These are phyloP conservation scores for Xestia rhomboidea DNA, from an alignment of 2,888 invertebrate genomes.

Conservation along the genomic window DNA sequence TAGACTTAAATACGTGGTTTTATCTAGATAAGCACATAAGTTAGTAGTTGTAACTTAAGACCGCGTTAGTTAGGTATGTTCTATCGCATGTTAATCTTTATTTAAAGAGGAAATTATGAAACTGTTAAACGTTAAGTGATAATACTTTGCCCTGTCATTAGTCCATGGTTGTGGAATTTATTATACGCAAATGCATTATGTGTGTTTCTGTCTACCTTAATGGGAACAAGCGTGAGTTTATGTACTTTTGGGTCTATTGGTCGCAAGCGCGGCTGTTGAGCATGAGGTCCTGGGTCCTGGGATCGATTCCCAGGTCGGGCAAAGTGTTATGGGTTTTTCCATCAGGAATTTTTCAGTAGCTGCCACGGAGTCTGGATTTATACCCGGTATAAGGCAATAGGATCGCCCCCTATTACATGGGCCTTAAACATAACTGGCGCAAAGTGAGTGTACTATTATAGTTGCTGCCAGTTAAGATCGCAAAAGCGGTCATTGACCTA, in stretches of 20 bases:
- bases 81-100: conserved; percentile 30
- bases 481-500: too few relatives aligned
- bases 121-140: conserved; percentile 8
- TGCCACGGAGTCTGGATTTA: too few relatives aligned
- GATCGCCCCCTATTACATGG: too few relatives aligned
- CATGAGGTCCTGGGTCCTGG: too few relatives aligned
- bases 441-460: too few relatives aligned
- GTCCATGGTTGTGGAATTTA: not conserved
- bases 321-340: too few relatives aligned
- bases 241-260: not conserved
- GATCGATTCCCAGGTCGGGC: too few relatives aligned
- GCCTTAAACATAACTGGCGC: too few relatives aligned
- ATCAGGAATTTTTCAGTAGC: too few relatives aligned
- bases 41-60: conserved; percentile 28
- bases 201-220: not conserved
- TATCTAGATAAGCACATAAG: conserved; percentile 34
- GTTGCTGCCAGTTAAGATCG: too few relatives aligned
- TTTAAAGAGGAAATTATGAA: conserved; percentile 35
- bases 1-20: conserved; percentile 14
- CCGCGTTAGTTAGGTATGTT: conserved; percentile 1
- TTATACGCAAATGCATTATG: not conserved
- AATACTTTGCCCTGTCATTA: not conserved
- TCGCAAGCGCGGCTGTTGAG: too few relatives aligned
- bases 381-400: too few relatives aligned
- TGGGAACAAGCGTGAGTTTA: not conserved